Evolutionary conservation across 2,888 invertebrate genomes (phyloP).

Genomic region (Nebria salina): DNA sequence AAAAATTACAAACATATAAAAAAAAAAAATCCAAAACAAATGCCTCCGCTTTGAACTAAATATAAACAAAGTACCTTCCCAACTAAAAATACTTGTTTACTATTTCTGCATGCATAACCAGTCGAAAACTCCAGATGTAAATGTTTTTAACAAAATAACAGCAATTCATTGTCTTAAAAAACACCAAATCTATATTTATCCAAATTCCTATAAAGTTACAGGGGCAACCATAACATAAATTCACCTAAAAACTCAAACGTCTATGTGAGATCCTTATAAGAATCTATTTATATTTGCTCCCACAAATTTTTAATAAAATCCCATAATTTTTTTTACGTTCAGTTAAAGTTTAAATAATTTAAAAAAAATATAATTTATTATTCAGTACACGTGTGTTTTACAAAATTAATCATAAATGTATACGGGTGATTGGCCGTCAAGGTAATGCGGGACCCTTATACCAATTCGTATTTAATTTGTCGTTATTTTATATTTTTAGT

Average conservation of each 20-base stretch:
- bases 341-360: too few relatives aligned
- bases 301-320: too few relatives aligned
- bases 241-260: too few relatives aligned
- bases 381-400: too few relatives aligned
- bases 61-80: not conserved
- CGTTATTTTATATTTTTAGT: not conserved
- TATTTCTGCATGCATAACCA: not conserved
- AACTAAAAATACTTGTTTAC: not conserved
- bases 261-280: too few relatives aligned
- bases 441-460: not conserved
- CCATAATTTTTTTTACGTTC: too few relatives aligned
- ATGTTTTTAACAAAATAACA: not conserved
- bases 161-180: not conserved
- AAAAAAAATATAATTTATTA: too few relatives aligned
- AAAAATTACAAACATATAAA: too few relatives aligned
- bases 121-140: not conserved
- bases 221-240: too few relatives aligned
- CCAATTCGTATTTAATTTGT: not conserved
- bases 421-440: not conserved
- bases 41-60: not conserved
- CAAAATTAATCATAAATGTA: not conserved
- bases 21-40: too few relatives aligned
- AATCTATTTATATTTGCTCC: too few relatives aligned
- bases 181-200: not conserved
- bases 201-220: too few relatives aligned